Percentiles rank a stretch among this genome's conserved stretches.
Conservation (phyloP, 2,113 vertebrate species). For the Mionectes macconnelli region DNA sequence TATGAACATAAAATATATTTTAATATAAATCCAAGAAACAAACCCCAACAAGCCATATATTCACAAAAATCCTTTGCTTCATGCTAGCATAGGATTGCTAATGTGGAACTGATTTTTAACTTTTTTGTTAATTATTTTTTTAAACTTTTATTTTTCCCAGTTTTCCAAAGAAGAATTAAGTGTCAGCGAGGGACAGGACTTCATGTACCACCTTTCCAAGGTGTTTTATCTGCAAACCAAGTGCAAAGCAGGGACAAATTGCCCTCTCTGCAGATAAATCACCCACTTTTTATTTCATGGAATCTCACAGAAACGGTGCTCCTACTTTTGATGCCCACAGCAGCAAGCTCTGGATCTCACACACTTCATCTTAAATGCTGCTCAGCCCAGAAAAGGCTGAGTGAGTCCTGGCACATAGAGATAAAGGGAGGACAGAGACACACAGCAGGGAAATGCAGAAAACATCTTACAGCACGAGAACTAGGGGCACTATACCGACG, state of each 20-base stretch:
- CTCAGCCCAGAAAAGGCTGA: neutral
- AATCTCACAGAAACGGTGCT: neutral
- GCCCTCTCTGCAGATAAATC: neutral
- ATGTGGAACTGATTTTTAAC: neutral
- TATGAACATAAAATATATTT: neutral
- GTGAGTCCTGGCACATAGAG: neutral
- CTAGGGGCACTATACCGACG: constrained; percentile 69
- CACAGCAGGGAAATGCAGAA: neutral
- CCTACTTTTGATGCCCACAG: neutral
- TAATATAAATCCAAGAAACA: neutral
- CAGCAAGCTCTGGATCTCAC: neutral
- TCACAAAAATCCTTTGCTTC: neutral
- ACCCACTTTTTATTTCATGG: neutral
- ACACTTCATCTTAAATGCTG: fast-evolving
- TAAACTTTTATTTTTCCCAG: neutral
- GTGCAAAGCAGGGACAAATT: fast-evolving
- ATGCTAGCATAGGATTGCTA: neutral
- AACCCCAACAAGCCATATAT: neutral
- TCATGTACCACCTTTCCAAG: neutral
- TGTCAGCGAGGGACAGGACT: neutral
- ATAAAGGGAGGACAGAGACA: neutral
- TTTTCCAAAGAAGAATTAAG: neutral
- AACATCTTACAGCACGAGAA: constrained; percentile 80
- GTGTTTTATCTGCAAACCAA: neutral
- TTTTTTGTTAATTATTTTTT: neutral